Evolutionary conservation across 2,797 vertebrate species (phyloP).

Genomic region (Enteromius mattozi): DNA sequence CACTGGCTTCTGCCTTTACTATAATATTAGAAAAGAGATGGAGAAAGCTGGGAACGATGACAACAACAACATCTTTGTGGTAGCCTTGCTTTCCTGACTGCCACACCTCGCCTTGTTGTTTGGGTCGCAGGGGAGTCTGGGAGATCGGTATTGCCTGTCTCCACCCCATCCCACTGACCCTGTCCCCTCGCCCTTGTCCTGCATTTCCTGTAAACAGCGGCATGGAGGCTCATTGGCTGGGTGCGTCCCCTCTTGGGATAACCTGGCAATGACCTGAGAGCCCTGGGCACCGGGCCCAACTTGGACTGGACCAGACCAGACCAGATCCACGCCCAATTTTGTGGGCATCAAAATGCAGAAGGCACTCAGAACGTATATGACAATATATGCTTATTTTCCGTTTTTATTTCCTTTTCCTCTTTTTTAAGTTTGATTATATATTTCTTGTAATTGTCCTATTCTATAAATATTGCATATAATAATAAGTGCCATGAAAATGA

Average conservation of each 20-base stretch:
- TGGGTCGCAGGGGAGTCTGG: conserved; percentile 67
- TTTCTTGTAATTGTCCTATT: neutral
- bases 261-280: conserved; percentile 85
- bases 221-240: conserved; percentile 78
- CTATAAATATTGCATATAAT: neutral
- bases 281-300: conserved; percentile 76
- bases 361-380: neutral
- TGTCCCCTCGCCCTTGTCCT: conserved; percentile 75
- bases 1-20: neutral
- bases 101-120: conserved; percentile 77
- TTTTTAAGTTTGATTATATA: neutral
- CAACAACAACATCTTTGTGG: conserved; percentile 66
- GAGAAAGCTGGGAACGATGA: conserved; percentile 57
- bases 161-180: conserved; percentile 67
- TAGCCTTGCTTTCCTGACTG: conserved; percentile 71
- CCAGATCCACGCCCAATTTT: conserved; percentile 56
- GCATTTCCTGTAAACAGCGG: conserved; percentile 97
- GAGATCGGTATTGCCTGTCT: conserved; percentile 68
- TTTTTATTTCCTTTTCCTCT: neutral
- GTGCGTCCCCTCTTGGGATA: conserved; percentile 88
- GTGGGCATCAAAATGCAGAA: neutral
- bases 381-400: conserved; percentile 12
- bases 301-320: conserved; percentile 64
- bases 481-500: neutral
- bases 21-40: conserved; percentile 36